Evolutionary conservation across 1,140 invertebrate genomes (phyloP).

Genomic region (Heliconius hermathena): DNA sequence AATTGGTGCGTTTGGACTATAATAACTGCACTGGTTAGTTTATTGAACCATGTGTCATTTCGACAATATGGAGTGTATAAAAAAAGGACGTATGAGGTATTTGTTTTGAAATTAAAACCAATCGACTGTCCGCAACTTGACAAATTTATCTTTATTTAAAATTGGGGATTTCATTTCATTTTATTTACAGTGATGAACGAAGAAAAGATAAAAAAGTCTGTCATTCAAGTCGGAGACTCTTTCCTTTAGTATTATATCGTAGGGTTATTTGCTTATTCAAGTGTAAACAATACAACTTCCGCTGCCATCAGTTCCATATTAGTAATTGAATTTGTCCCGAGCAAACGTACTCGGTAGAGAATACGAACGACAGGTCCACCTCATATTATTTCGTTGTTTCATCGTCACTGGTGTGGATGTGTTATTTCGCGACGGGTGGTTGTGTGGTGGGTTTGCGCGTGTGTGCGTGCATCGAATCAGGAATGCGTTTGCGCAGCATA

Average conservation of each 20-base stretch:
- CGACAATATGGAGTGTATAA: neutral
- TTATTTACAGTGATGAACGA: neutral
- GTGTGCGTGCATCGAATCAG: conserved; percentile 59
- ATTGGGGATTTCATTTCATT: neutral
- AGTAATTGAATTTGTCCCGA: conserved; percentile 36
- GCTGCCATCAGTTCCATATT: conserved; percentile 34
- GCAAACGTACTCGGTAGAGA: conserved; percentile 22
- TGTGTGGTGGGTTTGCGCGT: conserved; percentile 9
- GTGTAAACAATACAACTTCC: conserved; percentile 38
- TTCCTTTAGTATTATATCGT: conserved; percentile 24
- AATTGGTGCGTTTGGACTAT: conserved; percentile 25
- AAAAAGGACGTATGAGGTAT: neutral
- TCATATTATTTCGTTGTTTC: conserved; percentile 40
- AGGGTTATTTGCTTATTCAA: conserved; percentile 39
- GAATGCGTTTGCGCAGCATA: conserved; percentile 70
- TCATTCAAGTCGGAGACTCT: neutral
- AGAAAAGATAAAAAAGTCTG: neutral
- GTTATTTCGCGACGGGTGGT: conserved; percentile 36
- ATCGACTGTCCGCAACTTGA: neutral
- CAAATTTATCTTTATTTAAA: neutral
- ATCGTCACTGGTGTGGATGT: conserved; percentile 38
- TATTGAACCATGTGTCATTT: conserved; percentile 29
- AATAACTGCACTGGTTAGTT: conserved; percentile 31
- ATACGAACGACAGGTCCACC: conserved; percentile 38
- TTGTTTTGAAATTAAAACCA: conserved; percentile 2